Evolutionary conservation across 2,113 vertebrate species (phyloP).

Genomic region (Danionella cerebrum): DNA sequence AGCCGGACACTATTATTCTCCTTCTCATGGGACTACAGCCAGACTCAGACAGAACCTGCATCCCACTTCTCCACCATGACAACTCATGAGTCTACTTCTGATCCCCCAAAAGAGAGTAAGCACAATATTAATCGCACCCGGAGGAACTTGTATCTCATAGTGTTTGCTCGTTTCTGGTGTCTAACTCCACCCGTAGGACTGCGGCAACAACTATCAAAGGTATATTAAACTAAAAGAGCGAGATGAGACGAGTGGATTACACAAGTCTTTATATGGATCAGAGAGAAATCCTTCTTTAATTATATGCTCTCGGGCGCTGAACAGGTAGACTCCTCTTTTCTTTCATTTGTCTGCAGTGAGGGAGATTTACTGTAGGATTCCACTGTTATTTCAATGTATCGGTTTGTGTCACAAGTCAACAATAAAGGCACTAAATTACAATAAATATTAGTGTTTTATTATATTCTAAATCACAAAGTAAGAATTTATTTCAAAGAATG

Average conservation of each 20-base stretch:
- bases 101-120: constrained; percentile 50
- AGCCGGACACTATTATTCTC: constrained; percentile 78
- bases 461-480: no score
- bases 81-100: constrained; percentile 66
- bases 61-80: constrained; percentile 71
- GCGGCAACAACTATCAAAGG: constrained; percentile 22
- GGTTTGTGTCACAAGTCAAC: no score
- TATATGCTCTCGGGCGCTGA: constrained; percentile 24
- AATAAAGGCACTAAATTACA: no score
- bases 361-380: no score
- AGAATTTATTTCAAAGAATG: no score
- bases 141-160: constrained; percentile 60
- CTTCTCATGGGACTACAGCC: constrained; percentile 72
- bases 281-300: constrained; percentile 42
- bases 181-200: constrained; percentile 35
- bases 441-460: no score
- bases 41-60: constrained; percentile 70
- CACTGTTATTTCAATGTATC: no score
- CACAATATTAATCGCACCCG: constrained; percentile 53
- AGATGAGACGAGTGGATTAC: constrained; percentile 30
- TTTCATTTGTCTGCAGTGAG: constrained; percentile 39
- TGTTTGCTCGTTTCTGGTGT: constrained; percentile 52
- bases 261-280: constrained; percentile 41
- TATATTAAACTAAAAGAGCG: constrained; percentile 26
- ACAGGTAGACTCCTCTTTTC: constrained; percentile 28